Base-by-base conservation (phyloP, 2,888 invertebrate species). In the Andrena trimmerana region DNA sequence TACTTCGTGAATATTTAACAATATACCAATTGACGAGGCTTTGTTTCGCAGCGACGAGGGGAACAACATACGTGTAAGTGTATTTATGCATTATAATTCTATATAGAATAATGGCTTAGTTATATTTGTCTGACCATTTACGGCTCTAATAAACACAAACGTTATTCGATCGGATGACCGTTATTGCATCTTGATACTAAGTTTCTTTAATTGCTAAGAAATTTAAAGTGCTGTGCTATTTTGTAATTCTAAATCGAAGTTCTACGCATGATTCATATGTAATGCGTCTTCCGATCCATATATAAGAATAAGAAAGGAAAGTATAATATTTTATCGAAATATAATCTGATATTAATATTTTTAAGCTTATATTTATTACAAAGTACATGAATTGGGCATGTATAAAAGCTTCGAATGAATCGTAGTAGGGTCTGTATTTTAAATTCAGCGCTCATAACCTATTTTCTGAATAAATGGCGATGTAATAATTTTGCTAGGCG, bases 401-500 rank as follows among this genome's bases (percentile, higher is more conserved):
- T 27, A 16, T 33, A 27, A 31, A 3, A 33, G 33, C 7, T 59
- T 50, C 16, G 16, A 24, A 60, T 59, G 10, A 33, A 2, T 33
- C 10, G 27, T n/a, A 50, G 6, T 10, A 24, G 16, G 10, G 20
- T 50, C 24, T 2, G 2, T 4, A 20, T 42, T 42, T 70, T n/a
- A 63, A 76, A 57, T 63, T 71, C 13, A 7, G 13, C 72, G 63
- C 42, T 10, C 16, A 71, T 71, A 71, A 63, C 42, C 42, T 76
- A 2, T 54, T 31, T 20, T 27, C 10, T 13, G 6, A 27, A 33
- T 27, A 33, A 2, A 27, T 52, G 24, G 27, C 54, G 24, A 24
- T 20, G 4, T 3, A 27, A 52, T 3, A 27, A 52, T n/a, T 16
- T 65, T 36, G 13, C 24, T 7, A 31, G 13, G 2, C 7, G 2